Base-by-base conservation (phyloP, 1,140 invertebrate species). In the Tachypleus tridentatus region DNA sequence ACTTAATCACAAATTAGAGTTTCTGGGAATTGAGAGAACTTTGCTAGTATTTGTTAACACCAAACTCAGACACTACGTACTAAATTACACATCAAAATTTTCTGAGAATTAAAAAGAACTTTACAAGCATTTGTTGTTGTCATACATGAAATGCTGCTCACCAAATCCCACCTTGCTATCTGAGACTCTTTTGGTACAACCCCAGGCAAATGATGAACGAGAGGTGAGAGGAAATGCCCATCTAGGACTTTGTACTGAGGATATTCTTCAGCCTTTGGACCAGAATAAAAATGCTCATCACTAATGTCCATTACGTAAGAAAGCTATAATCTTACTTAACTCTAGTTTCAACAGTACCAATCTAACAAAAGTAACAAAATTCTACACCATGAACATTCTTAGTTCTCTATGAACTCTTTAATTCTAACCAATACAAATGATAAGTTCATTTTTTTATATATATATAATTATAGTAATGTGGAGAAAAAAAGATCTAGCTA, bases 141-240 rank as follows among this genome's bases (percentile, higher is more conserved):
- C 8, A 61, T 52, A 9, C 49, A 10, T 53, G 47, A 53, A 53
- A 61, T 6, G 8, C 48, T 6, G 49, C 7, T 50, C 6, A 29
- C 9, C 10, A 48, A 11, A 65, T 47, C 51, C 10, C n/a, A 69
- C 65, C 67, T 67, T 51, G 89, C 89, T 66, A 83, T 86, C 76
- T 89, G 85, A 3, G 87, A 83, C 72, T 89, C 88, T 71, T 86
- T 80, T 8, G 92, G 91, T 70, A 98, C 87, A 61, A 98, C 83
- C 48, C 88, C 88, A 4, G 93, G 91, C 51, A 96, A 76, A 77
- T 88, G 82, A 49, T 84, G 77, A 58, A 86, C 86, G 70, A 98
- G 82, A 2, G 96, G 96, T 50, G 88, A 88, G n/a, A 81, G 73
- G 76, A 98, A 97, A 75, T 87, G 85, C 3, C 94, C 95, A 76